These are phyloP conservation scores for Zosterops lateralis DNA, from an alignment of 2,113 vertebrate species.

Conservation along the genomic window DNA sequence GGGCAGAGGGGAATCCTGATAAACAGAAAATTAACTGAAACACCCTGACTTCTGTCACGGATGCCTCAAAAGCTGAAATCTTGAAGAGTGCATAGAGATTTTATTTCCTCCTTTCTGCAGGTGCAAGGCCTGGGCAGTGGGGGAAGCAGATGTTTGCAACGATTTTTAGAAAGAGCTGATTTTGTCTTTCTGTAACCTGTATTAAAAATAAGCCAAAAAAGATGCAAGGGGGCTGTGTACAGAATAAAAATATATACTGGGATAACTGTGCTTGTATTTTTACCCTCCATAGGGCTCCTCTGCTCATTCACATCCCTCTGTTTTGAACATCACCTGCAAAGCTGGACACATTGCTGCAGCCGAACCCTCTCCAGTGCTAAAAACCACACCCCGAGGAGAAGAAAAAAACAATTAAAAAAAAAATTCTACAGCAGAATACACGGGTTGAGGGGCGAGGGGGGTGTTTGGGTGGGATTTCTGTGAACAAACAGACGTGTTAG, in stretches of 20 bases:
- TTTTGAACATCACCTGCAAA: neutral
- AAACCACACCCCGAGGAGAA: neutral
- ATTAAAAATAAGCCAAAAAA: neutral
- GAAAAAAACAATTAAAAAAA: fast-evolving
- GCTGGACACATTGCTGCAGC: neutral
- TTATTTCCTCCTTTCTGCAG: neutral
- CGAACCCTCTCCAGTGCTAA: neutral
- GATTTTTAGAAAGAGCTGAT: neutral
- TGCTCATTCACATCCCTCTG: neutral
- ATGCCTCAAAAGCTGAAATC: neutral
- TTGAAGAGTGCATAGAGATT: neutral
- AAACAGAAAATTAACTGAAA: neutral
- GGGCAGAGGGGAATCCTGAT: neutral
- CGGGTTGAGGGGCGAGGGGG: too few relatives aligned
- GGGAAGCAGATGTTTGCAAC: neutral
- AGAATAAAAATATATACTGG: neutral
- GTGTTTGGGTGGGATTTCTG: too few relatives aligned
- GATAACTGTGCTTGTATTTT: neutral
- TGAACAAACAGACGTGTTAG: neutral
- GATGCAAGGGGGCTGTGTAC: neutral
- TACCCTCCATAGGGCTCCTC: neutral
- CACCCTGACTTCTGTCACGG: neutral
- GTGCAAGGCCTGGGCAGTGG: neutral
- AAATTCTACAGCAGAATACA: neutral
- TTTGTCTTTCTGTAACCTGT: neutral